Conservation (phyloP, 2,113 vertebrate genomes). For the Lathamus discolor region DNA sequence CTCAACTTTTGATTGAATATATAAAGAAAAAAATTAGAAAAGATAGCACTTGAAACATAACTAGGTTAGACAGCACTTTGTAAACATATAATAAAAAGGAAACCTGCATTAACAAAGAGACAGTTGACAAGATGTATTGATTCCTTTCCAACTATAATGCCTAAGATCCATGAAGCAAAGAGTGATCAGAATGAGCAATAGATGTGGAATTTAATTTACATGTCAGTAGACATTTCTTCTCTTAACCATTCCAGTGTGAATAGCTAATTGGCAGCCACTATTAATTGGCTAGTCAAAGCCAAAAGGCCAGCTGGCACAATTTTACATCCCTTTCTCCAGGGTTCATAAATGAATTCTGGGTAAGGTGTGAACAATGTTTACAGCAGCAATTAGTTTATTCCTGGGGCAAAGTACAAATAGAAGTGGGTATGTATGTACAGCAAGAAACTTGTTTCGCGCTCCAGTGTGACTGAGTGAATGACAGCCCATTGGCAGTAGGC, state of each 20-base stretch:
- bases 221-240: not conserved
- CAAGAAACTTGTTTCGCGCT: conserved; percentile 44
- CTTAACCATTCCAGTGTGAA: not conserved
- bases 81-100: not conserved
- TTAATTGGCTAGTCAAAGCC: conserved; percentile 36
- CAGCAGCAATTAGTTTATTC: conserved; percentile 51
- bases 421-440: not conserved
- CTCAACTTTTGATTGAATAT: not conserved
- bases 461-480: conserved; percentile 30
- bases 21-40: not conserved
- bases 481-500: not conserved
- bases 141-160: not conserved
- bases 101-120: not conserved
- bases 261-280: conserved; percentile 36
- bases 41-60: not conserved
- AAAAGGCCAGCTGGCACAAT: conserved; percentile 30
- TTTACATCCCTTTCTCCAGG: not conserved
- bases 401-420: conserved; percentile 46
- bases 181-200: not conserved
- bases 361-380: conserved; percentile 19
- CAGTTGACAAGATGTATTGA: not conserved
- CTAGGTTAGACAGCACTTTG: not conserved
- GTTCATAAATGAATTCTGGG: conserved; percentile 21
- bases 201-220: not conserved
- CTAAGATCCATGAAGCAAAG: not conserved